Conservation (phyloP, 2,113 vertebrate genomes). For the Megaleporinus macrocephalus region DNA sequence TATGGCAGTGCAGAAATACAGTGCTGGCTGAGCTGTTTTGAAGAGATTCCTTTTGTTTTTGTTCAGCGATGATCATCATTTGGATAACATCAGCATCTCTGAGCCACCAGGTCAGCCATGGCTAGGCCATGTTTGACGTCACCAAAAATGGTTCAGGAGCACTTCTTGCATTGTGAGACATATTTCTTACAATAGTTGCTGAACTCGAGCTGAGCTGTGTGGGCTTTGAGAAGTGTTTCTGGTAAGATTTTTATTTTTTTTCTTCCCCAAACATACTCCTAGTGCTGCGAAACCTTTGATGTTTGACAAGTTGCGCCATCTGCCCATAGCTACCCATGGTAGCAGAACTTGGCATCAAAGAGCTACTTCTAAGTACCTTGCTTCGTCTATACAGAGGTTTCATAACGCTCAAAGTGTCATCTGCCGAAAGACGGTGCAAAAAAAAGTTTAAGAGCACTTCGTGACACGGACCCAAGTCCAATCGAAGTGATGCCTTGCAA, state of each 20-base stretch:
- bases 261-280: background rate
- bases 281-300: background rate
- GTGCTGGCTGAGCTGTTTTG: background rate
- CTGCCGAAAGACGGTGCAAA: background rate
- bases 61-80: too few species aligned
- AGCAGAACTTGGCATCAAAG: background rate
- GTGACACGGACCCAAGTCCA: background rate
- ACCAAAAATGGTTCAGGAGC: background rate
- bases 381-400: background rate
- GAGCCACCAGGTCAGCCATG: background rate
- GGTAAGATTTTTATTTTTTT: background rate
- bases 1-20: background rate
- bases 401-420: background rate
- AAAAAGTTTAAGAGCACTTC: background rate
- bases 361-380: background rate
- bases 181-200: background rate
- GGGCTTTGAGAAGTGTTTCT: background rate
- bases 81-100: background rate
- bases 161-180: background rate
- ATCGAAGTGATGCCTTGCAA: background rate
- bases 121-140: background rate
- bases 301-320: slow-evolving; percentile 1
- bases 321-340: background rate
- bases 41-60: background rate
- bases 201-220: background rate